These are phyloP conservation scores for Elaphurus davidianus DNA, from an alignment of 2,113 vertebrate genomes.

Conservation along the genomic window DNA sequence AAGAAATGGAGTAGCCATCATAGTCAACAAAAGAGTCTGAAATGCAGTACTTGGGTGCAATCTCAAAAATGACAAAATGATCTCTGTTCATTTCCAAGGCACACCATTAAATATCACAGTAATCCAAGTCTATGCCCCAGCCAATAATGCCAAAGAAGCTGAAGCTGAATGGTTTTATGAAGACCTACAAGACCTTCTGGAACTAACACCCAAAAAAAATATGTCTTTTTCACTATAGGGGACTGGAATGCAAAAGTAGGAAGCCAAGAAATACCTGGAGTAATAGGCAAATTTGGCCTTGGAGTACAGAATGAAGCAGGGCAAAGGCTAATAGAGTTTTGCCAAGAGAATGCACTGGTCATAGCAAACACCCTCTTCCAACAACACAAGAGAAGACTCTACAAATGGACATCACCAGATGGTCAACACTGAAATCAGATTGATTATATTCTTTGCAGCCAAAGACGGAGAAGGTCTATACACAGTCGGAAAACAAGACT, in stretches of 20 bases:
- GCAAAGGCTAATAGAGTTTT: neutral
- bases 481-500: accelerated
- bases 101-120: neutral
- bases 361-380: neutral
- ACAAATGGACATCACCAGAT: neutral
- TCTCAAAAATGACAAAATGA: neutral
- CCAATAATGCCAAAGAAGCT: neutral
- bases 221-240: neutral
- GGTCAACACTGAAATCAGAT: neutral
- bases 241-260: neutral
- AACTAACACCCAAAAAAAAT: neutral
- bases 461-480: neutral
- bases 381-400: neutral
- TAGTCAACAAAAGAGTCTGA: neutral
- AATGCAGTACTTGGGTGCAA: neutral
- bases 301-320: neutral
- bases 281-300: neutral
- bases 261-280: neutral
- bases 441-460: neutral
- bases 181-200: neutral
- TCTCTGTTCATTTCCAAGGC: neutral
- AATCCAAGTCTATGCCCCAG: neutral
- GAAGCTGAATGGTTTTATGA: neutral
- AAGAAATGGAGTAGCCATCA: neutral
- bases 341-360: neutral